A percentile compares a stretch with the other conserved stretches of the same genome.
phyloP scores from a whole-genome alignment of 2,888 invertebrate species.

The Homarus gammarus region DNA sequence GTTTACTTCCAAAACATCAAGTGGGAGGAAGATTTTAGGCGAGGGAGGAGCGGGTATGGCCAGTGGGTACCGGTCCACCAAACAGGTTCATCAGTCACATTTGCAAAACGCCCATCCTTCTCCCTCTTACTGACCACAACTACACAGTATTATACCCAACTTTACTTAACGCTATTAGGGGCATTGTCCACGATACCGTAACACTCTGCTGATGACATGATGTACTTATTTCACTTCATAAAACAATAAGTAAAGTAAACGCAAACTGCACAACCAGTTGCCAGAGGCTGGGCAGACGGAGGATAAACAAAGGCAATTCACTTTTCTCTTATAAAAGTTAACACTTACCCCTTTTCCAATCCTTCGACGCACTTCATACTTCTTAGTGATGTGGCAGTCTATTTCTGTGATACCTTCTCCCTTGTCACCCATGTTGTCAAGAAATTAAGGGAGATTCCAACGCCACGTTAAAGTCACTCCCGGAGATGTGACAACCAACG shows the following conservation, averaged over 20 bases:
- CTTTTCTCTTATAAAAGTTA: neutral
- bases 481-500: constrained; percentile 14
- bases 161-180: too few relatives aligned
- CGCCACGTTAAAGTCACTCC: constrained; percentile 61
- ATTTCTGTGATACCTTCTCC: constrained; percentile 73
- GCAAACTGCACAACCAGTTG: neutral
- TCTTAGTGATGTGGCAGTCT: constrained; percentile 74
- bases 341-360: constrained; percentile 76
- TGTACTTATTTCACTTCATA: too few relatives aligned
- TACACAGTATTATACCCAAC: too few relatives aligned
- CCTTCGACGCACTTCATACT: constrained; percentile 75
- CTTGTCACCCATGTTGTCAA: constrained; percentile 60
- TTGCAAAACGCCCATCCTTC: neutral
- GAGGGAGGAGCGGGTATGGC: neutral
- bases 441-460: constrained; percentile 48
- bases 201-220: too few relatives aligned
- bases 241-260: neutral
- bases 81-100: constrained; percentile 13
- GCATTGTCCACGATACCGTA: too few relatives aligned
- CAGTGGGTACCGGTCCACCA: neutral
- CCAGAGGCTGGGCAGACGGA: neutral
- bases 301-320: constrained; percentile 29
- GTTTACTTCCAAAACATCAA: too few relatives aligned
- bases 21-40: too few relatives aligned
- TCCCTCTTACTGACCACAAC: too few relatives aligned